These are phyloP conservation scores for Festucalex cinctus DNA, from an alignment of 2,113 vertebrate genomes.

Conservation along the genomic window DNA sequence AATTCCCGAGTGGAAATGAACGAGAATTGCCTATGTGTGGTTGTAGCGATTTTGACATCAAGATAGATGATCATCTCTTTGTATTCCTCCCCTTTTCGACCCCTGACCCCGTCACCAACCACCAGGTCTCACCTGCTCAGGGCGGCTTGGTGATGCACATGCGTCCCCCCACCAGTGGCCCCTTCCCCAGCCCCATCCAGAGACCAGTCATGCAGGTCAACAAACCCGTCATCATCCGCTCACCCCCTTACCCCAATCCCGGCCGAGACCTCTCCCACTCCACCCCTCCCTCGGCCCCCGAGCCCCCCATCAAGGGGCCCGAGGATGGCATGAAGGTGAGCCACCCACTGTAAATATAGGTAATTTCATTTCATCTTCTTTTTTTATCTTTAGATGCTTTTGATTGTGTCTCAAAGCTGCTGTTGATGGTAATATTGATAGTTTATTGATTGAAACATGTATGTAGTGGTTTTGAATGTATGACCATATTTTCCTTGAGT, in stretches of 20 bases:
- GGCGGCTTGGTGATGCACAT: conserved; percentile 82
- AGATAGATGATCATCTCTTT: conserved; percentile 8
- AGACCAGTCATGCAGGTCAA: conserved; percentile 80
- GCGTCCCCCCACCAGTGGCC: conserved; percentile 73
- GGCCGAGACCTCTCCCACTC: conserved; percentile 67
- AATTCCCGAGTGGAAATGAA: not conserved
- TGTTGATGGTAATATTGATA: not conserved
- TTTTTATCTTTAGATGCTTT: conserved; percentile 36
- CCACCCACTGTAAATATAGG: conserved; percentile 79
- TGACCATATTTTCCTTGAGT: not conserved
- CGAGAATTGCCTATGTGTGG: not conserved
- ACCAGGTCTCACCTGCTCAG: conserved; percentile 70
- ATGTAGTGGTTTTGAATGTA: not conserved
- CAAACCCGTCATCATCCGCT: conserved; percentile 76
- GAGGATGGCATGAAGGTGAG: conserved; percentile 84
- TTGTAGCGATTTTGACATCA: conserved; percentile 16
- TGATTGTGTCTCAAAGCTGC: not conserved
- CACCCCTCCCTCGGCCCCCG: conserved; percentile 68
- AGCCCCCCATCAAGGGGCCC: conserved; percentile 68
- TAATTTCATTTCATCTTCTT: conserved; percentile 69
- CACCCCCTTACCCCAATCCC: conserved; percentile 70
- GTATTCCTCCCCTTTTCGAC: not conserved
- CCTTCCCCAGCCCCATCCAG: conserved; percentile 79
- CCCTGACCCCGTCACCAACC: not conserved
- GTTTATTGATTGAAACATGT: not conserved